A percentile compares a stretch with the other conserved stretches of the same genome.
Evolutionary conservation across 1,140 invertebrate species (phyloP).

Genomic region (Hycleus phaleratus): DNA sequence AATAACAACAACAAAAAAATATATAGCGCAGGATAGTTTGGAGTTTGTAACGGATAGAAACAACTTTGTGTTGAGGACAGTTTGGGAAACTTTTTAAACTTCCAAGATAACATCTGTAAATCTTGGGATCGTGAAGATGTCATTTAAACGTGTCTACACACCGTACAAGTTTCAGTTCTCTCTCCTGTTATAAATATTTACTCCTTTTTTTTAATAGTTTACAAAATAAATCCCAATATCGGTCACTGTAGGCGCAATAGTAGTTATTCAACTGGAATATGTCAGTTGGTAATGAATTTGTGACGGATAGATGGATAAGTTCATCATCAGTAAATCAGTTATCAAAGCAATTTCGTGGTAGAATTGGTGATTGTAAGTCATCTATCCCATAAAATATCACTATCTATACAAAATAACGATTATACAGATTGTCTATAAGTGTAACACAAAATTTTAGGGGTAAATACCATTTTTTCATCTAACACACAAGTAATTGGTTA

Average conservation of each 20-base stretch:
- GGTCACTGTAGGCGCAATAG: no score
- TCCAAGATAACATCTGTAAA: conserved; percentile 11
- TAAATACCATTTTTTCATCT: no score
- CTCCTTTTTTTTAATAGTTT: not conserved
- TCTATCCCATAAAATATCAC: not conserved
- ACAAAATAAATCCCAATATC: not conserved
- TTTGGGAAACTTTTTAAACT: conserved; percentile 9
- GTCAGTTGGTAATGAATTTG: conserved; percentile 5
- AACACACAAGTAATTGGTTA: no score
- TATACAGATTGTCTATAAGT: no score
- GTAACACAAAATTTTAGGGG: no score
- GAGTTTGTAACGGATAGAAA: no score
- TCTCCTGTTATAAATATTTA: not conserved
- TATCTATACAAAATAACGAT: not conserved
- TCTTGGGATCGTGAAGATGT: conserved; percentile 7
- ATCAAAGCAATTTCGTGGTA: conserved; percentile 6
- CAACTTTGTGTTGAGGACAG: not conserved
- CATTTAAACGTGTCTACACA: conserved; percentile 5
- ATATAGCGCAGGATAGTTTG: no score
- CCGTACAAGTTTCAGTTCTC: not conserved
- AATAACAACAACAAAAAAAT: no score
- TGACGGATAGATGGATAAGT: conserved; percentile 5
- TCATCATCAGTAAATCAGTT: conserved; percentile 9
- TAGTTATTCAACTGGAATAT: not conserved
- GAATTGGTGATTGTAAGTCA: not conserved